A percentile compares a stretch with the other conserved stretches of the same genome.
phyloP scores from a whole-genome alignment of 2,888 invertebrate species.

The Hydroisotoma schaefferi region DNA sequence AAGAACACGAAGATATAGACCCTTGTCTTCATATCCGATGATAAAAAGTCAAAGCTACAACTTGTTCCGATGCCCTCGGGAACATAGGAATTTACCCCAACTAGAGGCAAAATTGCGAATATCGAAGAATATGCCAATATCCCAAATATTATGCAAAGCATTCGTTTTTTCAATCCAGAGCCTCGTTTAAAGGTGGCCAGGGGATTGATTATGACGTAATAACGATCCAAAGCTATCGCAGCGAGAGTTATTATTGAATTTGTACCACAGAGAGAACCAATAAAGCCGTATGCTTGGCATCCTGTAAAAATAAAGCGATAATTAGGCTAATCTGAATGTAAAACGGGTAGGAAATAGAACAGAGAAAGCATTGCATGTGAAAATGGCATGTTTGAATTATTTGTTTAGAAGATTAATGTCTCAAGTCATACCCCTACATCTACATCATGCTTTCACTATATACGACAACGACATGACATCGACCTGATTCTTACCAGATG shows the following conservation, averaged over 20 bases:
- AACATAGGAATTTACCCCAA: constrained; percentile 71
- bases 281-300: constrained; percentile 73
- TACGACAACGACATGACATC: too few species aligned
- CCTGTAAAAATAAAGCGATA: too few species aligned
- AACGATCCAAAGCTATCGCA: constrained; percentile 76
- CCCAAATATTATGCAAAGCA: constrained; percentile 61
- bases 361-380: too few species aligned
- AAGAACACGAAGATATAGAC: constrained; percentile 72
- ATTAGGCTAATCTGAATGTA: too few species aligned
- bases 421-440: too few species aligned
- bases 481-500: too few species aligned
- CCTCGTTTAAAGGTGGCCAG: constrained; percentile 65
- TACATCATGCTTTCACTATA: too few species aligned
- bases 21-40: constrained; percentile 59
- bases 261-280: constrained; percentile 76
- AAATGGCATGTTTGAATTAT: too few species aligned
- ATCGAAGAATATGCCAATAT: constrained; percentile 71
- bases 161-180: constrained; percentile 61
- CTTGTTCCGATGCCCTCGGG: constrained; percentile 80
- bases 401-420: too few species aligned
- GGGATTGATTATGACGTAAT: constrained; percentile 75
- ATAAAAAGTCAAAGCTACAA: constrained; percentile 81
- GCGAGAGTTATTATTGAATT: constrained; percentile 76
- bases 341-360: too few species aligned
- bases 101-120: constrained; percentile 68